Base-by-base conservation (phyloP, 2,888 invertebrate species). In the Lacanobia wlatinum region DNA sequence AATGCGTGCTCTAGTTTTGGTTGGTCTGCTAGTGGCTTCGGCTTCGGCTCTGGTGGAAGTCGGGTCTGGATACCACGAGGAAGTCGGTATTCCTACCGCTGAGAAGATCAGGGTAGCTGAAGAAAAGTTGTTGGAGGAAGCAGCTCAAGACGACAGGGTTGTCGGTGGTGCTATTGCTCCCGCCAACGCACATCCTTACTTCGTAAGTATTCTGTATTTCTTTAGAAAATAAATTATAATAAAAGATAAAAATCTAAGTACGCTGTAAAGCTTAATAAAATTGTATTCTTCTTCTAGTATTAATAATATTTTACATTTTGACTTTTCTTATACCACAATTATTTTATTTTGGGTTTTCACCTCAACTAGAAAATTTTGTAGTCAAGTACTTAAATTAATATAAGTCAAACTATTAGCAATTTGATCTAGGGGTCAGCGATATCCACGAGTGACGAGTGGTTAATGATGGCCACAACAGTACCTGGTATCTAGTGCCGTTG, bases 21-120 rank as follows among this genome's bases (percentile, higher is more conserved):
- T 84, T 63, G 72, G 78, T 62, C 70, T 90, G 83, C 81, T 86
- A 58, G 85, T 86, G 61, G 87, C 82, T 21, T 82, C 81, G 8
- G 89, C 78, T 2, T 70, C 87, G 0, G 88, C 87, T 0, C 66
- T 79, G 7, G 82, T 87, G 68, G 85, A 85, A 59, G 86, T 88
- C 12, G 64, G 75, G 50, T 65, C 48, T 18, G 82, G 88, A 10
- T 94, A 94, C 82, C 93, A 94, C 64, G 79, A 86, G 56, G 73
- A 83, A 7, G 81, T 93, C 4, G 94, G 94, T 9, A 93, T 94
- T 60, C 94, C 93, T 21, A 71, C 84, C n/a, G 94, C 93, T 1
- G 83, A 82, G 55, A 88, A 87, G 84, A 92, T 94, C 69, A 92
- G 90, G 84, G 87, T 84, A 1, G 70, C 79, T 5, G 92, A 93